Evolutionary conservation across 2,113 vertebrate genomes (phyloP), one percentile per base, ranked within the genome.

Genomic region (Ptilorrhoa leucosticta): DNA sequence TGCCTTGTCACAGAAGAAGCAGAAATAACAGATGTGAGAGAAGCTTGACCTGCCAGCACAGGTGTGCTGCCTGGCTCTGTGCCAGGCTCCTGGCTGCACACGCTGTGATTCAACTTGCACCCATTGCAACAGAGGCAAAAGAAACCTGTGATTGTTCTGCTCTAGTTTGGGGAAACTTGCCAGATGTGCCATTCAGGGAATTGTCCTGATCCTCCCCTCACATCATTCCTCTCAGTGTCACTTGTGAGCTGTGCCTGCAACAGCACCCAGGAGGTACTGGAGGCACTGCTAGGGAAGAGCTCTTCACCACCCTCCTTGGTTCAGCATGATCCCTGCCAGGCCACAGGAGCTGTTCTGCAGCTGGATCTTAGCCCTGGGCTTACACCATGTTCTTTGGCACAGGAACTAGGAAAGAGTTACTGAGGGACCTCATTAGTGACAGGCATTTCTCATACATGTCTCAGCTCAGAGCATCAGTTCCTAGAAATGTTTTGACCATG

Each of bases 161-260:
- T 51, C 16, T 24, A 9, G 8, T 30, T 27, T 47, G 15, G 53
- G 50, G n/a, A 80, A 80, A 22, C 19, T 75, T 22, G 2, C 5
- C 40, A 77, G 56, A 35, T 12, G 5, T 28, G 45, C 13, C 37
- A 53, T 9, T 17, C 11, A 31, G 45, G 15, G 33, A 42, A 60
- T 6, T 22, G 9, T 53, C 28, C 48, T 50, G 73, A 48, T 6
- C 2, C 14, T 68, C 20, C 27, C 8, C 17, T 65, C 14, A 1
- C 11, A 10, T 12, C 1, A 0, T 35, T 70, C 5, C 30, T 28
- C 2, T 1, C 26, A 16, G 37, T 2, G 10, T 35, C 31, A 30
- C 23, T 17, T 27, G 31, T 7, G 27, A 78, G 14, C 39, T 68
- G 44, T 35, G 39, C 75, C 42, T 71, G 57, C 78, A 87, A 53